A percentile compares a stretch with the other conserved stretches of the same genome.
phyloP scores from a whole-genome alignment of 1,140 invertebrate genomes.

The Plectus sambesii region DNA sequence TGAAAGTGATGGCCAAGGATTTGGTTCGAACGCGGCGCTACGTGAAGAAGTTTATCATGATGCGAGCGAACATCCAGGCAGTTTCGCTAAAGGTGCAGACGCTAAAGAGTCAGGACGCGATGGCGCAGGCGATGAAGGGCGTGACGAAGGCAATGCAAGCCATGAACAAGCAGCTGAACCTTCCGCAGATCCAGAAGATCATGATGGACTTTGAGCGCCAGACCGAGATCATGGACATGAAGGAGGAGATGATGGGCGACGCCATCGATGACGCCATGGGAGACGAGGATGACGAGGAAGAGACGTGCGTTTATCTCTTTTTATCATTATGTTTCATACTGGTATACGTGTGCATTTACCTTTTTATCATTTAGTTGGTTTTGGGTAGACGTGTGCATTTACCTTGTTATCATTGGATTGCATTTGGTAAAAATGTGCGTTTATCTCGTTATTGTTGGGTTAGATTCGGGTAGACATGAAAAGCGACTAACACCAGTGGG shows the following conservation, averaged over 20 bases:
- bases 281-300: slow-evolving; percentile 93
- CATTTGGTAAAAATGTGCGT: too few relatives aligned
- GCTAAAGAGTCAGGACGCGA: slow-evolving; percentile 91
- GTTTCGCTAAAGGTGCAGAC: slow-evolving; percentile 97
- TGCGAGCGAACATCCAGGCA: slow-evolving; percentile 99
- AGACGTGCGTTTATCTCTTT: slow-evolving; percentile 64
- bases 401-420: too few relatives aligned
- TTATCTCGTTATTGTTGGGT: too few relatives aligned
- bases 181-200: slow-evolving; percentile 98
- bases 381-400: too few relatives aligned
- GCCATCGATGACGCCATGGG: slow-evolving; percentile 99
- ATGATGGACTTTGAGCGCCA: slow-evolving; percentile 99
- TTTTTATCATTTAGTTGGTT: not conserved
- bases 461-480: slow-evolving; percentile 8
- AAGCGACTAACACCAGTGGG: too few relatives aligned
- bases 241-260: slow-evolving; percentile 99
- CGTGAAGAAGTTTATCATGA: slow-evolving; percentile 96
- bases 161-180: slow-evolving; percentile 90
- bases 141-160: slow-evolving; percentile 95
- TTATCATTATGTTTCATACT: too few relatives aligned
- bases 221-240: slow-evolving; percentile 99
- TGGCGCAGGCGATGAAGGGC: slow-evolving; percentile 98
- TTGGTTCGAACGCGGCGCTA: slow-evolving; percentile 85
- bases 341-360: too few relatives aligned
- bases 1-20: slow-evolving; percentile 99